Conservation (phyloP, 2,113 vertebrate species). For the Megatriorchis doriae region DNA sequence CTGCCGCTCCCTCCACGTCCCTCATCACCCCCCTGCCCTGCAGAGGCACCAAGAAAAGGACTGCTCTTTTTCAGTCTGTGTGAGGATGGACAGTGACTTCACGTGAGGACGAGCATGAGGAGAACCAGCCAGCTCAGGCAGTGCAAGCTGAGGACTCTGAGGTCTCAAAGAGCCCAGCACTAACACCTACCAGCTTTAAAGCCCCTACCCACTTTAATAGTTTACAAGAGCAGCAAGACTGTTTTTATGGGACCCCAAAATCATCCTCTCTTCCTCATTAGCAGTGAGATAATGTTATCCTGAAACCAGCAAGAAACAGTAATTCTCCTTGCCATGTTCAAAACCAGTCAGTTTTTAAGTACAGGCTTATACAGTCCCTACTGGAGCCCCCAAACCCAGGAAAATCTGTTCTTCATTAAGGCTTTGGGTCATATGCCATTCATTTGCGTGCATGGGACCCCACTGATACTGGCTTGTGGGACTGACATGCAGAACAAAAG, state of each 20-base stretch:
- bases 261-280: neutral
- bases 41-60: neutral
- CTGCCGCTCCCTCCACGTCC: neutral
- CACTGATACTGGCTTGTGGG: neutral
- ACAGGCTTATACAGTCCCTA: neutral
- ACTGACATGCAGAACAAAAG: neutral
- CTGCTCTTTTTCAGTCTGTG: neutral
- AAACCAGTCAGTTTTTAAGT: neutral
- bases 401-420: neutral
- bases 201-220: neutral
- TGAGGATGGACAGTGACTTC: neutral
- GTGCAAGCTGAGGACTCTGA: neutral
- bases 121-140: neutral
- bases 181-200: neutral
- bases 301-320: neutral
- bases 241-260: neutral
- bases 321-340: neutral
- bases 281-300: neutral
- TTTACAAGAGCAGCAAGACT: neutral
- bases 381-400: neutral
- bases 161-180: neutral
- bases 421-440: neutral
- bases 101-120: neutral
- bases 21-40: neutral
- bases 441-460: neutral